phyloP scores from a whole-genome alignment of 2,888 invertebrate genomes.

The Drosophila neutralis region DNA sequence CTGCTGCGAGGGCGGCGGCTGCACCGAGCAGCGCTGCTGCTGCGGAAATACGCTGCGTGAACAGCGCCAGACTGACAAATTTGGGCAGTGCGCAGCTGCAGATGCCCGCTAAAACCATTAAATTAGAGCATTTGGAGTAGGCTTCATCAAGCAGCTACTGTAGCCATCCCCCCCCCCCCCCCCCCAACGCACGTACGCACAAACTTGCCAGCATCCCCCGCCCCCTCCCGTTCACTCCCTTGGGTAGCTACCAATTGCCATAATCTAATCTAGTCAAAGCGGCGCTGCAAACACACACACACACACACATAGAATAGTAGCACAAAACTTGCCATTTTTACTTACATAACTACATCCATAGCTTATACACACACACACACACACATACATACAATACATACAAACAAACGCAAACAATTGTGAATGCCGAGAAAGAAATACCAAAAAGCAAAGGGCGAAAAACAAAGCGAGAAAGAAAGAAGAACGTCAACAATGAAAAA shows the following conservation, averaged over 20 bases:
- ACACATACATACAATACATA: slow-evolving; percentile 14
- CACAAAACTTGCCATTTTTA: slow-evolving; percentile 45
- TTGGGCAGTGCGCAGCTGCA: slow-evolving; percentile 36
- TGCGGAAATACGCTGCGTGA: slow-evolving; percentile 71
- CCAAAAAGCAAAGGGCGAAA: slow-evolving; percentile 34
- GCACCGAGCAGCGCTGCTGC: slow-evolving; percentile 38
- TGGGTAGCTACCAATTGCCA: slow-evolving; percentile 16
- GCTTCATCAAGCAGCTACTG: slow-evolving; percentile 7
- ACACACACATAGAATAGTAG: slow-evolving; percentile 9
- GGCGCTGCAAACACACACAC: slow-evolving; percentile 41
- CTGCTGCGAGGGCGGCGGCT: slow-evolving; percentile 31
- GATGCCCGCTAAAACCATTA: slow-evolving; percentile 75
- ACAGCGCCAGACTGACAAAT: slow-evolving; percentile 62
- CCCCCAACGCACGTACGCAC: neutral
- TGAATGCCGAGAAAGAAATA: slow-evolving; percentile 40
- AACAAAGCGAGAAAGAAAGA: slow-evolving; percentile 23
- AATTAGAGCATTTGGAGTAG: slow-evolving; percentile 78
- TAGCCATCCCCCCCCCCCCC: too few species aligned
- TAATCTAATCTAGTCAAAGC: slow-evolving; percentile 54
- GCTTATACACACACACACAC: slow-evolving; percentile 2
- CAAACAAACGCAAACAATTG: slow-evolving; percentile 39
- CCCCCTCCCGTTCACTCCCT: neutral
- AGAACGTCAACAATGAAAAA: slow-evolving; percentile 14
- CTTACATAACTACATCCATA: slow-evolving; percentile 20
- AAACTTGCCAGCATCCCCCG: slow-evolving; percentile 26